Evolutionary conservation across 2,888 invertebrate species (phyloP), one percentile per base, ranked within the genome.

Genomic region (Epistrophella euchroma): DNA sequence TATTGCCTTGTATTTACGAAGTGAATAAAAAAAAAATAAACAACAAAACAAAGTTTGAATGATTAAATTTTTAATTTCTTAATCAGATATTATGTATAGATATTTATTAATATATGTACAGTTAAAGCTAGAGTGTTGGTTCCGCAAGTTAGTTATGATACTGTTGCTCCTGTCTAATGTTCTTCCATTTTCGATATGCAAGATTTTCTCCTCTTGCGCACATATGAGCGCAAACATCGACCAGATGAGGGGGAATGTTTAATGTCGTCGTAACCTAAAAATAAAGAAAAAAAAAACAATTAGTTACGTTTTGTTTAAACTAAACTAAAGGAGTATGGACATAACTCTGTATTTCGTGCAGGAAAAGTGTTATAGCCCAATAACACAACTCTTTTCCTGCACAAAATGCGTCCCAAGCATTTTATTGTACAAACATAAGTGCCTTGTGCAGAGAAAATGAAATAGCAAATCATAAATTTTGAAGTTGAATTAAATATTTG

Each of bases 221-320:
- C 74, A 19, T 70, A 81, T 22, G 80, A 81, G 0, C 80, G 80
- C 52, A 81, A 70, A 60, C 80, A 81, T 28, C 80, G 58, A 47
- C 70, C 80, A 45, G 80, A 75, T 11, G 55, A 62, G 4, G 74
- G 74, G 2, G 74, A 81, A 37, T 19, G 45, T 52, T 75, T 75
- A 37, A 70, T 32, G 15, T 52, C 55, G 28, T 74, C 62, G 10
- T 56, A 81, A 52, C 25, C 80, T 81, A 50, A 73, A 79, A 72
- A 35, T 47, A 25, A 47, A 64, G 7, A 28, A 28, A 35, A 9
- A 6, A 43, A 40, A 0, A 28, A 28, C 28, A 15, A 22, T 40
- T 4, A 43, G 15, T 56, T n/a, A n/a, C n/a, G n/a, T n/a, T n/a
- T 35, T 35, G 5, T 1, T 28, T 11, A 11, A 56, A 25, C 2